Conservation (phyloP, 2,797 vertebrate genomes). For the Labroides dimidiatus region DNA sequence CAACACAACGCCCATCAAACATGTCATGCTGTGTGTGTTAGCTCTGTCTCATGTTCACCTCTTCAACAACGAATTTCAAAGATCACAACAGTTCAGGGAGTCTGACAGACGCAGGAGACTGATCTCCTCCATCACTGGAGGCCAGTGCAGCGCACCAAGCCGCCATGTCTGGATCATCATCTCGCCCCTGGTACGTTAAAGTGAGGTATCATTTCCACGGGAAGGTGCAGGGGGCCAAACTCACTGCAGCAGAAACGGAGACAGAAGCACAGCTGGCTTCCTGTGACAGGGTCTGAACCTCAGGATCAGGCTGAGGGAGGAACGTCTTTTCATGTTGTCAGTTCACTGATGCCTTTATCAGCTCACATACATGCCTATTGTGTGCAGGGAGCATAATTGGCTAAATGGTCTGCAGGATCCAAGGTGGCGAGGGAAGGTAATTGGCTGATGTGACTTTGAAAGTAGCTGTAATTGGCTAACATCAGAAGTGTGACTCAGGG, state of each 20-base stretch:
- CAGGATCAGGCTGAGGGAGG: not conserved
- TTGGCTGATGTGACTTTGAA: constrained; percentile 61
- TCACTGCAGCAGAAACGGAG: constrained; percentile 5
- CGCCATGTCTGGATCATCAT: constrained; percentile 22
- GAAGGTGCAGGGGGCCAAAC: not conserved
- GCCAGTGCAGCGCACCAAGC: not conserved
- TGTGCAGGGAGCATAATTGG: constrained; percentile 42
- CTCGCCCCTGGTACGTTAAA: constrained; percentile 33
- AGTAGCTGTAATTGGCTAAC: constrained; percentile 58
- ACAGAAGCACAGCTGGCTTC: constrained; percentile 20
- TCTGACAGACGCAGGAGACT: constrained; percentile 1
- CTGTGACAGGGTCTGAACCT: constrained; percentile 35
- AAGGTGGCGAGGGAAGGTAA: constrained; percentile 39
- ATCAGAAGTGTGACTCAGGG: constrained; percentile 43
- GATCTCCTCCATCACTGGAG: constrained; percentile 20
- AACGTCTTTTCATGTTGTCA: constrained; percentile 18
- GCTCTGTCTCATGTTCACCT: too few relatives aligned
- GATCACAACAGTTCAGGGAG: not conserved
- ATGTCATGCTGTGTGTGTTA: too few relatives aligned
- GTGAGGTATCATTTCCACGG: constrained; percentile 20
- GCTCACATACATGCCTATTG: not conserved
- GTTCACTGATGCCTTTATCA: constrained; percentile 10
- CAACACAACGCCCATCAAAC: too few relatives aligned
- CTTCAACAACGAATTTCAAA: not conserved
- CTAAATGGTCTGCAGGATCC: constrained; percentile 42